Evolutionary conservation across 2,888 invertebrate genomes (phyloP), one percentile per base, ranked within the genome.

Genomic region (Cynaeus angustus): DNA sequence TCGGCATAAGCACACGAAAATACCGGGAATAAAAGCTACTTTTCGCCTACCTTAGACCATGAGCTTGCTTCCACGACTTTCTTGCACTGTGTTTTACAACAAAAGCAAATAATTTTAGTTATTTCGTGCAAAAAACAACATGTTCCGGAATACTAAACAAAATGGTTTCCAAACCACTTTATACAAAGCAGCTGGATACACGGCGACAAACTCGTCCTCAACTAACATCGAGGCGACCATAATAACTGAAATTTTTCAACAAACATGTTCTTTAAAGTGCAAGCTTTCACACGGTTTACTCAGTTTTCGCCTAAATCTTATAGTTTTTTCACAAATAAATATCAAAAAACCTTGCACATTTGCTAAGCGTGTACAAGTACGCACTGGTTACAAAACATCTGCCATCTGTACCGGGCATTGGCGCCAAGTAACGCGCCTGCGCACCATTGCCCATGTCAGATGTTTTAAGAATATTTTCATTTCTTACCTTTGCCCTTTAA

Each of bases 391-490:
- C 84, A 84, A 86, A 85, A 85, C 86, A 86, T 86, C 85, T 85
- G 85, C 85, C 84, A 85, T 85, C 84, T 85, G 85, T 83, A 83
- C 83, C 84, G 81, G 83, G 83, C 84, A 82, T 85, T 85, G 85
- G 85, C 86, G 86, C 85, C 84, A 84, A 85, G 77, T 74, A 73
- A 67, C 77, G 77, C 84, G 84, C 83, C 74, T 78, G 83, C 83
- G 83, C 77, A 72, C 55, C 62, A 56, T 28, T 55, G 62, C 56
- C 55, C 58, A 30, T 58, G 65, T 70, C 71, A 65, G 68, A 71
- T 71, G 71, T 71, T 71, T 48, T 28, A 38, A 38, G 26, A 41
- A 43, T 52, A 52, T 53, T 65, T 65, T 53, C 45, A 13, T 26
- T 65, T 64, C 41, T 50, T 50, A 38, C 45, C 28, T 50, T 8